Evolutionary conservation across 2,113 vertebrate species (phyloP), one percentile per base, ranked within the genome.

Genomic region (Perognathus longimembris): DNA sequence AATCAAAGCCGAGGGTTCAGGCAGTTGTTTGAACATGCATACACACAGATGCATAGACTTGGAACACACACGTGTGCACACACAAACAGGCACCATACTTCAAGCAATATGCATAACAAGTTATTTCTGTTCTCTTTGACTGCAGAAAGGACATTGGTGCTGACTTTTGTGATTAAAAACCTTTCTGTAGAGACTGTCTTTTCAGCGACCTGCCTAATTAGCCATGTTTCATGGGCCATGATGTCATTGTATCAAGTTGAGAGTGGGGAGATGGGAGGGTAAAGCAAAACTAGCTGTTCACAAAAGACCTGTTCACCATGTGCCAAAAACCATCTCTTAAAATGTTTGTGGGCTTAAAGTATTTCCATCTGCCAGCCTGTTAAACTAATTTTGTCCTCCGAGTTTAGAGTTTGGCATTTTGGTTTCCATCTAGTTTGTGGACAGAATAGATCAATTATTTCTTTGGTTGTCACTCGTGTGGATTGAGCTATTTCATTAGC

Each of bases 281-380:
- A 45, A 95, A 83, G 91, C 88, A 82, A 87, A 94, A 91, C 87
- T 89, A 28, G 57, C 85, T 32, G 70, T 91, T 95, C 89, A 96
- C 95, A 96, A 95, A 96, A 92, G 95, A n/a, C 78, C 95, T 85
- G 95, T 97, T 97, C 94, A 97, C 87, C 71, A 2, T 45, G 70
- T 82, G 95, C 97, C 97, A 97, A 88, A 80, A 96, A 73, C 71
- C 85, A 88, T 92, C 92, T 94, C 95, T 93, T 94, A 79, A 94
- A 95, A 96, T 36, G 21, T 78, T 85, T 96, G 92, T 64, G 75
- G 92, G 89, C 73, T 91, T 71, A n/a, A 80, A 90, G 80, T 76
- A n/a, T 92, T 94, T 85, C 84, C 78, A 89, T 85, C 87, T 91
- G 88, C 92, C 94, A 95, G 87, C 61, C 90, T 96, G 74, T 76